Base-by-base conservation (phyloP, 2,888 invertebrate species). In the Dascillus cervinus region DNA sequence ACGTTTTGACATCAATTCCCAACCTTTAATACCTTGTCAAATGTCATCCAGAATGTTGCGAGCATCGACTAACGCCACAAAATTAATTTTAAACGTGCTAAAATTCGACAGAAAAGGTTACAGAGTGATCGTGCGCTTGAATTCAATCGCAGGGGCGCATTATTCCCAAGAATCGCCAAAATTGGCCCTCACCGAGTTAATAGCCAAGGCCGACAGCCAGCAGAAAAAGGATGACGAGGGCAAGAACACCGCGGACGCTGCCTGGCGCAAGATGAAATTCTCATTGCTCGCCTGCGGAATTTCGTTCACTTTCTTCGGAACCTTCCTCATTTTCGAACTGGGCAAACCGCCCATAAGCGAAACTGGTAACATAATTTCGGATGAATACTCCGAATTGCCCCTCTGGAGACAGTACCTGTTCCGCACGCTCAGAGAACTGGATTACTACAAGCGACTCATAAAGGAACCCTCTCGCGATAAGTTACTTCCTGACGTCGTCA, bases 401-500 rank as follows among this genome's bases (percentile, higher is more conserved):
- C 46, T 72, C 0, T 66, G 77, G n/a, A 65, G 79, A 48, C 87
- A 86, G 60, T 81, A 85, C 52, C 58, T 82, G 12, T 73, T 72
- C 39, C 72, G 88, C 28, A 75, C 84, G 39, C 25, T 57, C 24
- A 53, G 50, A 31, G 57, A 60, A 44, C 34, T 64, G 8, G 50
- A 60, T 47, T 52, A 57, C 31, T 56, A 61, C 33, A 52, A 57
- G 27, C 37, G 54, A 34, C 51, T 55, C 72, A 83, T 92, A 38
- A 80, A 89, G 59, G 95, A 96, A 62, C 98, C 98, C 1, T 92
- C 94, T 1, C 78, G 95, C 26, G 87, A 90, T 37, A 89, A 91
- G 60, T 67, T 98, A 4, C 69, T 98, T 37, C 98, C 98, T 3
- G 96, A 97, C 65, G 87, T 91, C 1, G 63, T 96, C 9, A 79